Conservation (phyloP, 2,888 invertebrate genomes). For the Microplitis deprimator region DNA sequence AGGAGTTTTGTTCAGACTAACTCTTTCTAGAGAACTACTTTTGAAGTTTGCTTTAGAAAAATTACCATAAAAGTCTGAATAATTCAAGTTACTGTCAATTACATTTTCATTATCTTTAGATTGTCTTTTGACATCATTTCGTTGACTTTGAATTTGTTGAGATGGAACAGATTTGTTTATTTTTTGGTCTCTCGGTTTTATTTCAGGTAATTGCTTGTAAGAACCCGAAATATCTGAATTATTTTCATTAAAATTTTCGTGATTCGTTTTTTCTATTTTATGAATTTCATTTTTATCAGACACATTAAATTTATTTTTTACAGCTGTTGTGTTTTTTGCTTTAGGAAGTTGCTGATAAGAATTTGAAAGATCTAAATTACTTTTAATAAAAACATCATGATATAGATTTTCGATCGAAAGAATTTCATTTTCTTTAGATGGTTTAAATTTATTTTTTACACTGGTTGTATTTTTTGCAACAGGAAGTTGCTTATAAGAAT, state of each 20-base stretch:
- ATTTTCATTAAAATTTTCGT: neutral
- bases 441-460: neutral
- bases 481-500: neutral
- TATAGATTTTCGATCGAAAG: neutral
- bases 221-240: neutral
- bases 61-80: neutral
- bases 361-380: neutral
- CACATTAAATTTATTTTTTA: neutral
- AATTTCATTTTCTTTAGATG: neutral
- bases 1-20: neutral
- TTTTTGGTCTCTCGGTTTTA: neutral
- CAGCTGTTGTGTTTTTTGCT: neutral
- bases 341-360: neutral
- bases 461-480: neutral
- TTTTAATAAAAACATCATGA: neutral
- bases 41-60: neutral
- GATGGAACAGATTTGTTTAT: neutral
- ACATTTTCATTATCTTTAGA: neutral
- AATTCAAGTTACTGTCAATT: neutral
- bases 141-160: neutral
- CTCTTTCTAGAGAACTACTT: neutral
- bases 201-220: neutral
- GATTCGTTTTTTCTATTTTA: neutral
- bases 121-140: neutral
- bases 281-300: no score